Conservation (phyloP, 2,797 vertebrate genomes). For the Malacoraja senta region DNA sequence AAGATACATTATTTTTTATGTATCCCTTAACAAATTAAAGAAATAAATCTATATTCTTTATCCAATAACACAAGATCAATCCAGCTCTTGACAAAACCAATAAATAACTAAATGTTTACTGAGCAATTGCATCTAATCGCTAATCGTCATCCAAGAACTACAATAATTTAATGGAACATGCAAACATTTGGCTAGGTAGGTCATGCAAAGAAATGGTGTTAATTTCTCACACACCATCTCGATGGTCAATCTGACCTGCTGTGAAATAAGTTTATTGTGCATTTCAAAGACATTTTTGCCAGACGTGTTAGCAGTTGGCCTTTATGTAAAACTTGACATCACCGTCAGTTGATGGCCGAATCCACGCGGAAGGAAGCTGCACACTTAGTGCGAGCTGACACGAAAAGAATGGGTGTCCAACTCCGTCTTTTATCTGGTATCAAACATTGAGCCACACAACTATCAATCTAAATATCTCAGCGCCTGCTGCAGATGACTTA, state of each 20-base stretch:
- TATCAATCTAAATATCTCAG: not conserved
- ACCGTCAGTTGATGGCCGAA: not conserved
- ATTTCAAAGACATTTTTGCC: not conserved
- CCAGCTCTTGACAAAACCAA: not conserved
- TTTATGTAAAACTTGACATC: not conserved
- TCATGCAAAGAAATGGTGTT: no score
- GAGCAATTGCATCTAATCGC: not conserved
- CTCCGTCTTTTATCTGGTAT: not conserved
- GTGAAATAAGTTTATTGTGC: no score
- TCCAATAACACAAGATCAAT: not conserved
- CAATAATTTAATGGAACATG: not conserved
- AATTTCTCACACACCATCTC: not conserved
- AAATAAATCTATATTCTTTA: not conserved
- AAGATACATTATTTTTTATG: not conserved
- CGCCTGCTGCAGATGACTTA: not conserved
- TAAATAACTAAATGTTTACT: not conserved
- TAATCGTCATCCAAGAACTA: not conserved
- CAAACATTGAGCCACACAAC: not conserved
- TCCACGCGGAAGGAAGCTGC: not conserved
- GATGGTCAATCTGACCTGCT: not conserved
- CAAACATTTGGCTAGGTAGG: not conserved
- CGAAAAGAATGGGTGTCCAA: not conserved
- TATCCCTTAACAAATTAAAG: not conserved
- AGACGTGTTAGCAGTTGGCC: not conserved
- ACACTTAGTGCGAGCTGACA: not conserved